phyloP scores from a whole-genome alignment of 2,113 vertebrate genomes.

The Pan paniscus region DNA sequence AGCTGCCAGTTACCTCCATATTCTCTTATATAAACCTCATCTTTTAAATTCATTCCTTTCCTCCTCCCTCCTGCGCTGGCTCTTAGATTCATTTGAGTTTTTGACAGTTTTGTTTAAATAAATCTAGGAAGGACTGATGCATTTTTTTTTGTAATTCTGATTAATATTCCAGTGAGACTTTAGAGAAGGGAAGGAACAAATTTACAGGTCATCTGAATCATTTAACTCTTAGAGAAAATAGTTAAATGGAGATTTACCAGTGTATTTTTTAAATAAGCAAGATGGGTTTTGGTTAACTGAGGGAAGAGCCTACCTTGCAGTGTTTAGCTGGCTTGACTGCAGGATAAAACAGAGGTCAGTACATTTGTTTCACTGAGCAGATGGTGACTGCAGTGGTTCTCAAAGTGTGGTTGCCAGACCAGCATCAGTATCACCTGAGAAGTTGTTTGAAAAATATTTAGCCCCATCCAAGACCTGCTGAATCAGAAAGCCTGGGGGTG shows the following conservation, averaged over 20 bases:
- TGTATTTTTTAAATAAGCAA: not conserved
- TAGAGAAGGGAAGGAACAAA: not conserved
- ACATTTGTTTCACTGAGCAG: not conserved
- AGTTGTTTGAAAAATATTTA: not conserved
- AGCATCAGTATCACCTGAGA: not conserved
- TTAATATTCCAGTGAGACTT: conserved; percentile 26
- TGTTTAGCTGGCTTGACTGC: not conserved
- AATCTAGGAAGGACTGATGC: not conserved
- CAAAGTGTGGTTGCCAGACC: not conserved
- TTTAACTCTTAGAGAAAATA: not conserved
- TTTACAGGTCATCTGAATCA: not conserved
- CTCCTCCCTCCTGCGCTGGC: not conserved
- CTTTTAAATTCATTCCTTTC: too few species aligned
- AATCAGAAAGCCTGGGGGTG: not conserved
- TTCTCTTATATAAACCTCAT: not conserved
- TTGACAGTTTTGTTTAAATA: not conserved
- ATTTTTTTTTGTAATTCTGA: not conserved
- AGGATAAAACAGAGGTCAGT: not conserved
- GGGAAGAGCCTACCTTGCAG: not conserved
- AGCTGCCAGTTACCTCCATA: not conserved
- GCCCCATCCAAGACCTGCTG: not conserved
- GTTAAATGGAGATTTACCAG: not conserved
- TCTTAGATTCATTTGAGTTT: not conserved
- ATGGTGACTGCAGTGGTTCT: not conserved
- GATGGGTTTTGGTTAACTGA: not conserved